phyloP scores from a whole-genome alignment of 2,113 vertebrate genomes.

The Erythrocebus patas region DNA sequence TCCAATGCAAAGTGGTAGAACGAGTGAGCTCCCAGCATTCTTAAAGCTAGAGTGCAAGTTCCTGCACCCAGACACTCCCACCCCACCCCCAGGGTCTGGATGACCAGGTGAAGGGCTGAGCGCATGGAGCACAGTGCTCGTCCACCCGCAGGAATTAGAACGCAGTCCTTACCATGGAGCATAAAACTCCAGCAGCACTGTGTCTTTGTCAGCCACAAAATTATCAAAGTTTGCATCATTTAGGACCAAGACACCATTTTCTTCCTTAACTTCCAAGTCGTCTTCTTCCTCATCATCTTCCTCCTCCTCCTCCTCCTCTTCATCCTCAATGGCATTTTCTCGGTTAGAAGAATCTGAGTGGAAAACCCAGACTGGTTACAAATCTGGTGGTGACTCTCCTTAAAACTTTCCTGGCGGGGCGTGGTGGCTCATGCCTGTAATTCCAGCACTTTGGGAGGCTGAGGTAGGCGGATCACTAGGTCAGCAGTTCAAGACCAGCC shows the following conservation, averaged over 20 bases:
- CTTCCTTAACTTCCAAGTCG: slow-evolving; percentile 91
- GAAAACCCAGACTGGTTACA: background rate
- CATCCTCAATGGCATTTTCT: slow-evolving; percentile 56
- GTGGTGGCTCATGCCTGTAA: too few relatives aligned
- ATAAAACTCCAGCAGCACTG: slow-evolving; percentile 95
- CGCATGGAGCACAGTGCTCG: fast-evolving
- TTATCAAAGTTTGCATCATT: slow-evolving; percentile 92
- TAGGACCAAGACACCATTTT: slow-evolving; percentile 92
- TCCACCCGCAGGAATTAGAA: fast-evolving
- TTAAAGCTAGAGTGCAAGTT: too few relatives aligned
- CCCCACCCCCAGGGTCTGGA: background rate
- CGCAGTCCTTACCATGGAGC: slow-evolving; percentile 90
- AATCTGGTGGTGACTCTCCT: background rate
- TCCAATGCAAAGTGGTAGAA: fast-evolving
- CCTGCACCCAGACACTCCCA: background rate
- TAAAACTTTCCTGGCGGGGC: background rate
- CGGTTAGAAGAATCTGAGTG: slow-evolving; percentile 73
- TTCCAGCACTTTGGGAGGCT: too few relatives aligned
- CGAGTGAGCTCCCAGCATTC: fast-evolving
- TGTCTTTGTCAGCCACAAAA: slow-evolving; percentile 93
- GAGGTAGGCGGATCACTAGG: too few relatives aligned
- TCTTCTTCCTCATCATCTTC: slow-evolving; percentile 82
- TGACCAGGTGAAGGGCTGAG: background rate
- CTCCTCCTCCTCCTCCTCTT: slow-evolving; percentile 66
- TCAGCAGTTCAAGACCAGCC: too few relatives aligned